Evolutionary conservation across 2,797 vertebrate species (phyloP), one percentile per base, ranked within the genome.

Genomic region (Dermochelys coriacea): DNA sequence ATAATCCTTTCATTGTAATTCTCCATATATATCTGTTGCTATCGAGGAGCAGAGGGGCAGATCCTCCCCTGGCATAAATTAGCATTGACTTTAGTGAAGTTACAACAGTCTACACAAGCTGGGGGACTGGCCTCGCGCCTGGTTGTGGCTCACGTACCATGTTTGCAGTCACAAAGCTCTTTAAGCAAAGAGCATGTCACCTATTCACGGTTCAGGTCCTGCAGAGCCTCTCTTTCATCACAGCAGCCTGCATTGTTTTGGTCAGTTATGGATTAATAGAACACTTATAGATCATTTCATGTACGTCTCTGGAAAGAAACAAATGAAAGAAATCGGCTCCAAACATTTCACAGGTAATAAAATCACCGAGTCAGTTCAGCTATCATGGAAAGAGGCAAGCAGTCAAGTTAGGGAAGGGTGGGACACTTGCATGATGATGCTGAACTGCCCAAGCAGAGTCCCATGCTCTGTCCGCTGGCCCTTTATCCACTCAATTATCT

Each of bases 301-400:
- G 49, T 79, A 84, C 74, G 45, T 75, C 94, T 85, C 1, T 1
- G 0, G 6, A 19, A 8, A 71, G 80, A 68, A 77, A 81, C 82
- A 90, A n/a, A 9, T 0, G 0, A 87, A 75, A 78, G 80, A 52
- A 88, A 85, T 61, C 82, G 85, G 74, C 85, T 55, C 25, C 75
- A 77, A 64, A 45, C 82, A 21, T 9, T 84, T 92, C 74, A 90
- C 94, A 52, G 1, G 0, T 64, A 93, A 84, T 50, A 45, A n/a
- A 27, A n/a, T 18, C 4, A 0, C 8, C 12, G 18, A 1, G n/a
- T 52, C 79, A 74, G 89, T 45, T 85, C 45, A 94, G 85, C 80
- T 0, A 0, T 57, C 25, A 21, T 86, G 57, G 77, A 1, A 0
- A 1, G 0, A 31, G 1, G 80, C 90, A 1, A 8, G 64, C 21